phyloP scores from a whole-genome alignment of 2,888 invertebrate species.

The Cyclophora punctaria region DNA sequence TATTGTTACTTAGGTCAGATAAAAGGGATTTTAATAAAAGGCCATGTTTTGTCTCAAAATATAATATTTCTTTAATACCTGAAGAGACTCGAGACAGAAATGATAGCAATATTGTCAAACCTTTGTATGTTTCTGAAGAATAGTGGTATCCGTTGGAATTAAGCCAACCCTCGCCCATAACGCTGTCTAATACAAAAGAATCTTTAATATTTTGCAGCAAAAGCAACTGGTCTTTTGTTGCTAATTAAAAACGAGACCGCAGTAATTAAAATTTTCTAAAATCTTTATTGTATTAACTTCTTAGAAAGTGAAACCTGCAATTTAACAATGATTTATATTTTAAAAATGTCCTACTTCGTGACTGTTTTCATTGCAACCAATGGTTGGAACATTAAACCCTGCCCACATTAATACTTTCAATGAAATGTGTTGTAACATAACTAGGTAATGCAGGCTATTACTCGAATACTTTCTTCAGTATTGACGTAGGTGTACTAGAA shows the following conservation, averaged over 20 bases:
- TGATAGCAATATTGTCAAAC: constrained; percentile 12
- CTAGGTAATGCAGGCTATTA: constrained; percentile 22
- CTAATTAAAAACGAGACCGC: constrained; percentile 7
- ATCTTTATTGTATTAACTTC: constrained; percentile 1
- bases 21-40: no score
- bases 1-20: background rate
- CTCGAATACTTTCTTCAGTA: constrained; percentile 28
- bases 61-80: background rate
- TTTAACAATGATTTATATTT: constrained; percentile 21
- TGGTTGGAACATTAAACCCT: constrained; percentile 22
- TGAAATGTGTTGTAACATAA: constrained; percentile 15
- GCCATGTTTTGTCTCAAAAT: no score
- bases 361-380: constrained; percentile 17
- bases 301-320: constrained; percentile 12
- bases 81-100: constrained; percentile 6
- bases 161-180: constrained; percentile 27
- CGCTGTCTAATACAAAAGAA: constrained; percentile 26
- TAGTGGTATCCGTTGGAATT: constrained; percentile 20
- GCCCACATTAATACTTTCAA: constrained; percentile 23
- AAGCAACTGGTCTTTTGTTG: constrained; percentile 27
- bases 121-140: constrained; percentile 12
- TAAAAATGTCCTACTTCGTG: constrained; percentile 19
- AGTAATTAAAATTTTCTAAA: constrained; percentile 4
- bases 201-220: constrained; percentile 19
- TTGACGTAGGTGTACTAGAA: constrained; percentile 15